phyloP scores from a whole-genome alignment of 2,797 vertebrate species.

The Sciaenops ocellatus region DNA sequence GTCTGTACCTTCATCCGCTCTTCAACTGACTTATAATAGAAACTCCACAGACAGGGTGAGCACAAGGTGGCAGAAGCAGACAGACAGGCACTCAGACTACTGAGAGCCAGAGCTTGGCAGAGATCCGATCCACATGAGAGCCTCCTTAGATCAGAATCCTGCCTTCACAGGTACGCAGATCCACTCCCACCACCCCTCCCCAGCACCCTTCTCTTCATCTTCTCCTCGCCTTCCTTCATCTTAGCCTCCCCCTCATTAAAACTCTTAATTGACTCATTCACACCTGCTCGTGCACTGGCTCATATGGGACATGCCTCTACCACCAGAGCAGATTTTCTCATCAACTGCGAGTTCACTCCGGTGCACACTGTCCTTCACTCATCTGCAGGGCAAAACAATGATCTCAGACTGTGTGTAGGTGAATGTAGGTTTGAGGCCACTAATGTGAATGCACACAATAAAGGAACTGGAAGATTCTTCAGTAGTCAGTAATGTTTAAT shows the following conservation, averaged over 20 bases:
- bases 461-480: not conserved
- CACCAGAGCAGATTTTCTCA: constrained; percentile 80
- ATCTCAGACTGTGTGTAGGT: constrained; percentile 40
- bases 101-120: constrained; percentile 66
- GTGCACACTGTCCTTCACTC: constrained; percentile 78
- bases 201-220: constrained; percentile 40
- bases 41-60: constrained; percentile 43
- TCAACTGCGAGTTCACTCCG: constrained; percentile 74
- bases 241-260: constrained; percentile 79
- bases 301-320: constrained; percentile 76
- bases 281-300: constrained; percentile 79
- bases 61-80: constrained; percentile 53
- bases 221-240: constrained; percentile 65
- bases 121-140: constrained; percentile 70
- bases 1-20: constrained; percentile 41
- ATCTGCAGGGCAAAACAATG: constrained; percentile 68
- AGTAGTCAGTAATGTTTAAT: not conserved
- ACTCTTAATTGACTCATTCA: constrained; percentile 84
- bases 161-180: constrained; percentile 68
- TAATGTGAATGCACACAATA: not conserved
- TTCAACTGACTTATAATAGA: constrained; percentile 38
- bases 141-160: constrained; percentile 70
- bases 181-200: constrained; percentile 49
- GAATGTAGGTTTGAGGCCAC: constrained; percentile 11
- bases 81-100: constrained; percentile 53